Conservation (phyloP, 2,888 invertebrate species). For the Drosophila putrida region DNA sequence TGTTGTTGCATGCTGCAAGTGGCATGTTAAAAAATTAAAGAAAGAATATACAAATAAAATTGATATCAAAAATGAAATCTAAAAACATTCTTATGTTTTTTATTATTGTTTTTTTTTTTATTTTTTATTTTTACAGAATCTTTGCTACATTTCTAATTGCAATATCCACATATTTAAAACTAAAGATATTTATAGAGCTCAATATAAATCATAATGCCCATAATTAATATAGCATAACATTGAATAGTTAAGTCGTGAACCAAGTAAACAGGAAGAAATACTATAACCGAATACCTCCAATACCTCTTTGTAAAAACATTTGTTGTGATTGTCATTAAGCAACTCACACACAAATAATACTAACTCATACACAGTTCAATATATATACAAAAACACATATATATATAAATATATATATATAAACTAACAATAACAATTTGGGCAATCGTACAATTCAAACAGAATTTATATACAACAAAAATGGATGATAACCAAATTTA, state of each 20-base stretch:
- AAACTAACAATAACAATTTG: constrained; percentile 56
- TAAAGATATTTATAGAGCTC: constrained; percentile 24
- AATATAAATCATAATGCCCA: constrained; percentile 29
- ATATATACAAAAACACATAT: constrained; percentile 19
- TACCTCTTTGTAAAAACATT: constrained; percentile 81
- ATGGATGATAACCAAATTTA: constrained; percentile 27
- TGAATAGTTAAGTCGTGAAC: constrained; percentile 71
- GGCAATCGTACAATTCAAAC: constrained; percentile 80
- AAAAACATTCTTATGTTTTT: constrained; percentile 31
- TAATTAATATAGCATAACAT: constrained; percentile 33
- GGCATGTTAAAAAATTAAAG: constrained; percentile 34
- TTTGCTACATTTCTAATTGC: background rate
- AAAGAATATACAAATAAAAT: constrained; percentile 38
- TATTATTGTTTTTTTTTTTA: constrained; percentile 15
- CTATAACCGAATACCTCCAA: constrained; percentile 85
- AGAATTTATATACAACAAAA: constrained; percentile 75
- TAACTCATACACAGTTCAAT: constrained; percentile 28
- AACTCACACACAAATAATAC: constrained; percentile 48
- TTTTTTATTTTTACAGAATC: background rate
- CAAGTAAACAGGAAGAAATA: constrained; percentile 80
- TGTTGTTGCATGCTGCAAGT: constrained; percentile 31
- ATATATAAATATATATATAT: constrained; percentile 40
- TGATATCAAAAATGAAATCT: constrained; percentile 28
- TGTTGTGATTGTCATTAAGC: constrained; percentile 76
- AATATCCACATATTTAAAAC: constrained; percentile 1